Evolutionary conservation across 2,113 vertebrate species (phyloP).

Genomic region (Cairina moschata): DNA sequence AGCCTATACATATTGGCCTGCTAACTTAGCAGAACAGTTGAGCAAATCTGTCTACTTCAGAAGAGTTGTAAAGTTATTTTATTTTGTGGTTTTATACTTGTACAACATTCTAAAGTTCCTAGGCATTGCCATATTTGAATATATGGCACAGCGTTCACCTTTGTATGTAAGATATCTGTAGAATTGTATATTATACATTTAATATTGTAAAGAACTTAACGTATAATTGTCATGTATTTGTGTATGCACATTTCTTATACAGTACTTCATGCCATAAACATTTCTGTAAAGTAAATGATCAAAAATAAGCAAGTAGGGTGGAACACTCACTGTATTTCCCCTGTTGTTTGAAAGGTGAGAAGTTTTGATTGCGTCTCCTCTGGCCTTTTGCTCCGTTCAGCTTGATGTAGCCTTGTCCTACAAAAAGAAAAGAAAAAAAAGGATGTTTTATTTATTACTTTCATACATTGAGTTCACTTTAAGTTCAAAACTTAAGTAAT

Average conservation of each 20-base stretch:
- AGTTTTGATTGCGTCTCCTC: background rate
- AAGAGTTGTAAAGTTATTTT: slow-evolving; percentile 69
- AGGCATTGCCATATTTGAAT: slow-evolving; percentile 49
- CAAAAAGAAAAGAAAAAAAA: background rate
- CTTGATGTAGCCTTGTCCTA: slow-evolving; percentile 42
- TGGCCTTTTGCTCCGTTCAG: background rate
- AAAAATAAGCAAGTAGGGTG: slow-evolving; percentile 45
- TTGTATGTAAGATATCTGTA: slow-evolving; percentile 80
- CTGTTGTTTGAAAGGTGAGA: background rate
- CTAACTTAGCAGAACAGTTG: slow-evolving; percentile 24
- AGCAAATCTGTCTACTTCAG: slow-evolving; percentile 42
- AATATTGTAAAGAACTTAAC: slow-evolving; percentile 84
- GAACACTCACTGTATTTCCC: slow-evolving; percentile 34
- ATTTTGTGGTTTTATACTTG: slow-evolving; percentile 74
- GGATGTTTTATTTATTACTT: slow-evolving; percentile 49
- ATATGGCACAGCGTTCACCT: slow-evolving; percentile 58
- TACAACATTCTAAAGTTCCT: slow-evolving; percentile 50
- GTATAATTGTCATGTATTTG: slow-evolving; percentile 79
- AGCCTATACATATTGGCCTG: background rate
- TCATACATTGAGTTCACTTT: background rate
- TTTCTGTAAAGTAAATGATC: slow-evolving; percentile 75
- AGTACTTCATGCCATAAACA: slow-evolving; percentile 78
- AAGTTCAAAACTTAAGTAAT: background rate
- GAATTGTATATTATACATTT: slow-evolving; percentile 84
- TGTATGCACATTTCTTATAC: slow-evolving; percentile 78